A percentile compares a stretch with the other conserved stretches of the same genome.
phyloP scores from a whole-genome alignment of 2,113 vertebrate species.

The Nesoenas mayeri region DNA sequence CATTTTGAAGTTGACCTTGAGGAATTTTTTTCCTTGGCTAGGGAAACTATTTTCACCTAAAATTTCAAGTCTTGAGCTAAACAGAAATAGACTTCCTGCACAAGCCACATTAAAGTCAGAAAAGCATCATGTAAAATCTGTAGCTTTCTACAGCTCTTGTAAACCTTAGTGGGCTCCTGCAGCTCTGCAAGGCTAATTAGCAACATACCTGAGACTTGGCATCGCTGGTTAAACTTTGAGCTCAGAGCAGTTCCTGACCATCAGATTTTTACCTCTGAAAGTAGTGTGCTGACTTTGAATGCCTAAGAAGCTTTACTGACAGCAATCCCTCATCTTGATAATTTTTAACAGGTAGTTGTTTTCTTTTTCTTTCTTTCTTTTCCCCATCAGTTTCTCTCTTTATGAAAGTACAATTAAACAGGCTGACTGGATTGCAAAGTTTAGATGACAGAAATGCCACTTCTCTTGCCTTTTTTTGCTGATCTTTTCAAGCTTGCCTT shows the following conservation, averaged over 20 bases:
- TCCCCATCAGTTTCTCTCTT: not conserved
- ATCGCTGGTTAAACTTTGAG: not conserved
- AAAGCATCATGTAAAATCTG: not conserved
- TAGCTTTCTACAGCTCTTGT: not conserved
- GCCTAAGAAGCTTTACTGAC: not conserved
- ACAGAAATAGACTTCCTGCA: not conserved
- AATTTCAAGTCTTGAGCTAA: not conserved
- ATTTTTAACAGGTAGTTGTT: constrained; percentile 8
- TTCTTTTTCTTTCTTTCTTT: not conserved
- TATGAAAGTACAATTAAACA: constrained; percentile 1
- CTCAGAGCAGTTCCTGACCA: not conserved
- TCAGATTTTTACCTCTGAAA: not conserved
- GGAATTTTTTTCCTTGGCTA: not conserved
- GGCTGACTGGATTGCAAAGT: not conserved
- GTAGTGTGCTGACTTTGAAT: not conserved
- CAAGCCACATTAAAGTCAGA: not conserved
- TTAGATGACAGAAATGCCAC: not conserved
- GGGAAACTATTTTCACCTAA: not conserved
- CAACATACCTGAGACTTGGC: not conserved
- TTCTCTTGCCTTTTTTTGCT: constrained; percentile 9
- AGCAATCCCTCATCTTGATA: constrained; percentile 3
- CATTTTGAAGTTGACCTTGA: not conserved
- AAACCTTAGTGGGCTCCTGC: not conserved
- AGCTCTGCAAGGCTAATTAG: not conserved
- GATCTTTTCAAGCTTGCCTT: constrained; percentile 24